These are phyloP conservation scores for Prunella himalayana DNA, from an alignment of 2,113 vertebrate species.

Conservation along the genomic window DNA sequence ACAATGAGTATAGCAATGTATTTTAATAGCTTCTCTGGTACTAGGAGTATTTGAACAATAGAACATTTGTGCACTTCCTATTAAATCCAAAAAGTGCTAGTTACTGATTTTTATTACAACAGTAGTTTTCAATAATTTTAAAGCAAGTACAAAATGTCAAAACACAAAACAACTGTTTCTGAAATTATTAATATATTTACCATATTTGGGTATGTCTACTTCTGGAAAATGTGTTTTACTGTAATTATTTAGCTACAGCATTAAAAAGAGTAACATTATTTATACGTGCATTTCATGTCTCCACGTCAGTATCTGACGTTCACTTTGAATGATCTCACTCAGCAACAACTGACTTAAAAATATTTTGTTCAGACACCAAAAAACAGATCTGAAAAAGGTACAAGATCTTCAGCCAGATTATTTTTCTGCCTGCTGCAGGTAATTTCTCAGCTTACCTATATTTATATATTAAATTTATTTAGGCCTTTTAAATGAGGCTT, in stretches of 20 bases:
- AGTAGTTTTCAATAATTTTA: not conserved
- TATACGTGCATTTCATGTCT: not conserved
- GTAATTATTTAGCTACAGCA: not conserved
- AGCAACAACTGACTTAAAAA: slow-evolving; percentile 8
- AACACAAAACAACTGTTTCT: not conserved
- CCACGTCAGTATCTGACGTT: not conserved
- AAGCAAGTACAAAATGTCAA: not conserved
- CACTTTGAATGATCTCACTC: not conserved
- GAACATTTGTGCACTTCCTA: not conserved
- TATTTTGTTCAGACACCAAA: not conserved
- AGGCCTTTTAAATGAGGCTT: not conserved
- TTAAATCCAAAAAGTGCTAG: not conserved
- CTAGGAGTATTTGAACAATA: not conserved
- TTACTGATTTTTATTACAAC: not conserved
- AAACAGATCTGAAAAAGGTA: not conserved
- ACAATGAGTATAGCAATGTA: not conserved
- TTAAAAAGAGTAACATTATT: not conserved
- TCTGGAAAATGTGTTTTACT: not conserved
- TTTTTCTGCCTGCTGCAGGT: not conserved
- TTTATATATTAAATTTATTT: not conserved
- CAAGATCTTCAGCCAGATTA: not conserved
- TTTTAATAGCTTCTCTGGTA: not conserved
- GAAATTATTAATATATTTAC: not conserved
- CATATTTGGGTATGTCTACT: not conserved
- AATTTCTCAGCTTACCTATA: not conserved